phyloP scores from a whole-genome alignment of 2,797 vertebrate genomes.

The Rhabdomys pumilio region DNA sequence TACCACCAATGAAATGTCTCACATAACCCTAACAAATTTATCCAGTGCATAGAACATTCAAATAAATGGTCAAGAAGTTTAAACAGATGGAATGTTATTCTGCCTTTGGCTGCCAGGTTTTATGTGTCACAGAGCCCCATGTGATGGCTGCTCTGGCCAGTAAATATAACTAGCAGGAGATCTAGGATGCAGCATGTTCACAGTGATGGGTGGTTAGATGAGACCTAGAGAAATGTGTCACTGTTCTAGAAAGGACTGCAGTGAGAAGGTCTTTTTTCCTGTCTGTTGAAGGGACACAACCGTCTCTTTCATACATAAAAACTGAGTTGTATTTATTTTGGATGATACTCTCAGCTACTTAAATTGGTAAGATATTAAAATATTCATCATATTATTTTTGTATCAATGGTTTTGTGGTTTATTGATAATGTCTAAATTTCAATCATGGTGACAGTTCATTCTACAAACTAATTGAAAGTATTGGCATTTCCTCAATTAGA shows the following conservation, averaged over 20 bases:
- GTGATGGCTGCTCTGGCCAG: background rate
- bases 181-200: background rate
- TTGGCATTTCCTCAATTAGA: conserved; percentile 72
- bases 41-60: conserved; percentile 35
- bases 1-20: conserved; percentile 4
- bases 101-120: background rate
- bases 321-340: conserved; percentile 74
- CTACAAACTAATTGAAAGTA: conserved; percentile 75
- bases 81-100: conserved; percentile 7
- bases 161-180: background rate
- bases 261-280: background rate
- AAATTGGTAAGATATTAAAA: conserved; percentile 77
- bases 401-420: conserved; percentile 76
- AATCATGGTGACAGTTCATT: conserved; percentile 72
- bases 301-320: conserved; percentile 48
- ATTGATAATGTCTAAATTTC: conserved; percentile 77
- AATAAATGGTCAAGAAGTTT: conserved; percentile 37
- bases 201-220: background rate
- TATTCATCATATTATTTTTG: conserved; percentile 73
- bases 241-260: conserved; percentile 45
- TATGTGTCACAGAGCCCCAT: conserved; percentile 8
- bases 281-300: conserved; percentile 22
- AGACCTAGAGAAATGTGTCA: background rate
- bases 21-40: conserved; percentile 2
- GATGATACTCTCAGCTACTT: conserved; percentile 63